These are phyloP conservation scores for Strigamia crassipes DNA, from an alignment of 2,888 invertebrate species.

Conservation along the genomic window DNA sequence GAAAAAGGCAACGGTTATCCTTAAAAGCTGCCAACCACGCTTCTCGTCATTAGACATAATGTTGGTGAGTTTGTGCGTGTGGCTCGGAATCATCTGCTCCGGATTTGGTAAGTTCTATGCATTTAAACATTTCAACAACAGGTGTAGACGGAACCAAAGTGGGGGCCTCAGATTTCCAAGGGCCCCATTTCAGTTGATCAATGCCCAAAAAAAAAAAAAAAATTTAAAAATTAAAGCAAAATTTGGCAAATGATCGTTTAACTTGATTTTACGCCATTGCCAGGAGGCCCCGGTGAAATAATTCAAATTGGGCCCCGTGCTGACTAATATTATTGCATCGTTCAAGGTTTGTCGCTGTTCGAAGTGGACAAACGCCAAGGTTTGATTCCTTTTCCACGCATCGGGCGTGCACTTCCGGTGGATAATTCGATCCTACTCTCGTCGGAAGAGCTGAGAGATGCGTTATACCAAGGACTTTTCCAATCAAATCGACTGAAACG, in stretches of 20 bases:
- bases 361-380: conserved; percentile 49
- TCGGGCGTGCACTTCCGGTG: conserved; percentile 36
- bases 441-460: neutral
- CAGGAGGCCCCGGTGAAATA: no score
- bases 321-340: no score
- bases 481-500: neutral
- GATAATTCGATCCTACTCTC: neutral
- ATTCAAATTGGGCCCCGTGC: no score
- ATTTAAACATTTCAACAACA: no score
- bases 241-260: no score
- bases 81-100: neutral
- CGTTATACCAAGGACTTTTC: neutral
- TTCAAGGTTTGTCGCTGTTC: conserved; percentile 25
- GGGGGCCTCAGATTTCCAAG: no score
- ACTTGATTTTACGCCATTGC: no score
- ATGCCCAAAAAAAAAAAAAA: no score
- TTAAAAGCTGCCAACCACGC: neutral
- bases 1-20: neutral
- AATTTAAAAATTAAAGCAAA: no score
- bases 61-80: neutral
- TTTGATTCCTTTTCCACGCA: conserved; percentile 49
- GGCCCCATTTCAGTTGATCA: no score
- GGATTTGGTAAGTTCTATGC: neutral
- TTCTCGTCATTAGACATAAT: neutral
- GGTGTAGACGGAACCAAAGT: no score